Conservation (phyloP, 2,888 invertebrate genomes). For the Platycheirus rosarum region DNA sequence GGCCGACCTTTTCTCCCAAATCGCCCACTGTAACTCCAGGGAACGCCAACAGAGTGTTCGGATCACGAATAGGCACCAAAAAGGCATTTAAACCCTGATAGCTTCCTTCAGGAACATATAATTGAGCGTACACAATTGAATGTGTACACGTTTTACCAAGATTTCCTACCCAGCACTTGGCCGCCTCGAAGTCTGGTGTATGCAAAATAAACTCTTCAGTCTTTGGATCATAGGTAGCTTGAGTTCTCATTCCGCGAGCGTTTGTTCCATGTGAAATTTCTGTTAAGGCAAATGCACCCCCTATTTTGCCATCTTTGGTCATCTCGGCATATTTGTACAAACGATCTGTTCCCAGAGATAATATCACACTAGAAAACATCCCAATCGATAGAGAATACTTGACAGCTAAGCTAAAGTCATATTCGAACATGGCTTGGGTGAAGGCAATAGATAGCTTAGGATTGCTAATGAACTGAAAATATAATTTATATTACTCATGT, state of each 20-base stretch:
- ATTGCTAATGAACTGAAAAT: conserved; percentile 83
- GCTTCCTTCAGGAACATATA: conserved; percentile 89
- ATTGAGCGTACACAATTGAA: conserved; percentile 93
- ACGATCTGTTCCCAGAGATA: conserved; percentile 86
- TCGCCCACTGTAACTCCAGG: conserved; percentile 95
- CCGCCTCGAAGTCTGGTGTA: conserved; percentile 90
- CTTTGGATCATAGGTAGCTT: conserved; percentile 90
- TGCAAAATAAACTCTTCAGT: conserved; percentile 89
- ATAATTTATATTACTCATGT: no score
- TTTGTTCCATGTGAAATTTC: conserved; percentile 96
- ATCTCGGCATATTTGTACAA: conserved; percentile 84
- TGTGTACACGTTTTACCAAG: conserved; percentile 92
- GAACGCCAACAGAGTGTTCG: conserved; percentile 87
- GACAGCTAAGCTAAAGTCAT: conserved; percentile 85
- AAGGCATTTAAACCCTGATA: conserved; percentile 95
- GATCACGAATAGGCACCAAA: conserved; percentile 92
- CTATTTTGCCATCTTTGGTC: conserved; percentile 82
- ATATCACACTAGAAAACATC: conserved; percentile 87
- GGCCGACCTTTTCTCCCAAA: conserved; percentile 94
- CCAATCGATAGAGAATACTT: conserved; percentile 87
- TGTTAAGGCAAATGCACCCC: conserved; percentile 92
- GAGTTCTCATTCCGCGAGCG: conserved; percentile 92
- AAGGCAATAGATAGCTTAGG: conserved; percentile 84
- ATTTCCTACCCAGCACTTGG: conserved; percentile 89
- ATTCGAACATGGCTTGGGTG: conserved; percentile 84